Evolutionary conservation across 1,140 invertebrate genomes (phyloP).

Genomic region (Trichomalopsis sarcophagae): DNA sequence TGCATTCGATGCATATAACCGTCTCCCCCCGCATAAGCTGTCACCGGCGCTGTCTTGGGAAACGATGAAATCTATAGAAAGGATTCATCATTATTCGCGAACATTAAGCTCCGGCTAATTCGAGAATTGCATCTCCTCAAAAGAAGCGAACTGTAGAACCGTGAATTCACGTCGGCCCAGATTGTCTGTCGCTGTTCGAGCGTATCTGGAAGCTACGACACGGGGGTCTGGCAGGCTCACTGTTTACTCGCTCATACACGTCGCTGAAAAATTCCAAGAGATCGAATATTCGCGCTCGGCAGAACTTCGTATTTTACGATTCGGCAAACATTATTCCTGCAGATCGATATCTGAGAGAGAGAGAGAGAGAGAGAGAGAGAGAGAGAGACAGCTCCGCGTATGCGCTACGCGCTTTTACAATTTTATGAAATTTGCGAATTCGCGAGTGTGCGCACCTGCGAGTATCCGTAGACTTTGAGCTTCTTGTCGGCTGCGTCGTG

Average conservation of each 20-base stretch:
- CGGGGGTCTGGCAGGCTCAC: not conserved
- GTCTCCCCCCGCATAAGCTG: too few species aligned
- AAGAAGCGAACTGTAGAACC: too few species aligned
- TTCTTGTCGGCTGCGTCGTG: conserved; percentile 84
- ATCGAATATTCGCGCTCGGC: not conserved
- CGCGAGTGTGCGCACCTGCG: conserved; percentile 76
- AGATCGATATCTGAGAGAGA: not conserved
- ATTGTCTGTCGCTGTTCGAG: not conserved
- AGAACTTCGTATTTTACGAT: not conserved
- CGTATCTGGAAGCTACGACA: too few species aligned
- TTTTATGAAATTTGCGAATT: not conserved
- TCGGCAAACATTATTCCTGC: conserved; percentile 3
- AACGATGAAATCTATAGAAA: too few species aligned
- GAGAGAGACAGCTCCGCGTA: not conserved
- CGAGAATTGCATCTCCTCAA: too few species aligned
- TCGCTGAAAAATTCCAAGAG: not conserved
- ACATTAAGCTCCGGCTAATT: too few species aligned
- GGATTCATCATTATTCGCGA: too few species aligned
- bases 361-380: not conserved
- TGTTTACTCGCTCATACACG: not conserved
- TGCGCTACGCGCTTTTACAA: not conserved
- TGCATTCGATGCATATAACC: conserved; percentile 9
- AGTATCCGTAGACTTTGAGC: conserved; percentile 91
- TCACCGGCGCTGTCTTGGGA: too few species aligned
- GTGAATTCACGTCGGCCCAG: not conserved